phyloP scores from a whole-genome alignment of 2,888 invertebrate genomes.

The Keiferia lycopersicella region DNA sequence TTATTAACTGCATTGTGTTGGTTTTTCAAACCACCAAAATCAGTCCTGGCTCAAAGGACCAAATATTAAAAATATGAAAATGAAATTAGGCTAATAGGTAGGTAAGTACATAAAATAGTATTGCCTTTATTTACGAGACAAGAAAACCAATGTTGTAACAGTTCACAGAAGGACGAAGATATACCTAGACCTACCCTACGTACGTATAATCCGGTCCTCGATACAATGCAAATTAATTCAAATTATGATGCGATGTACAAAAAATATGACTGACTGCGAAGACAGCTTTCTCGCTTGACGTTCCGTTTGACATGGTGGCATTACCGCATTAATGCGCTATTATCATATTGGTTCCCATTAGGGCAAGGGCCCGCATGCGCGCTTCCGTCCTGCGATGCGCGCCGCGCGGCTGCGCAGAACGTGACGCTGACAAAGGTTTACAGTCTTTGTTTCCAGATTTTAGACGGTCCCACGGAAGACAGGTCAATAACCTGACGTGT shows the following conservation, averaged over 20 bases:
- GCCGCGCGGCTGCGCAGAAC: conserved; percentile 22
- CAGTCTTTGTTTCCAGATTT: conserved; percentile 29
- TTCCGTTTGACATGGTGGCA: conserved; percentile 19
- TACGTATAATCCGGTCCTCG: no score
- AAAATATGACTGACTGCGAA: conserved; percentile 14
- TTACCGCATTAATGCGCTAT: conserved; percentile 17
- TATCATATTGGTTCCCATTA: conserved; percentile 29
- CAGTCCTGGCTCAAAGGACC: neutral
- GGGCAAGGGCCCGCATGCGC: conserved; percentile 36
- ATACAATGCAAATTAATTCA: neutral
- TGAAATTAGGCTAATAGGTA: no score
- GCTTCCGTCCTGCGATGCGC: conserved; percentile 32
- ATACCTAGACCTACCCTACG: no score
- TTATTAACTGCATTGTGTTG: neutral
- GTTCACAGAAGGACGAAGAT: no score
- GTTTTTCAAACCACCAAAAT: no score
- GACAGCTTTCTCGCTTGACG: conserved; percentile 21
- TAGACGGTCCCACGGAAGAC: conserved; percentile 27
- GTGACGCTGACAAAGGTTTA: conserved; percentile 35
- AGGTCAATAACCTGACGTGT: conserved; percentile 20
- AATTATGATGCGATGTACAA: neutral
- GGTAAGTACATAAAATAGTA: no score
- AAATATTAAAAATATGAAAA: no score
- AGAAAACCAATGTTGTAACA: no score
- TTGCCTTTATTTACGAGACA: no score